Evolutionary conservation across 2,888 invertebrate species (phyloP).

Genomic region (Suillia variegata): DNA sequence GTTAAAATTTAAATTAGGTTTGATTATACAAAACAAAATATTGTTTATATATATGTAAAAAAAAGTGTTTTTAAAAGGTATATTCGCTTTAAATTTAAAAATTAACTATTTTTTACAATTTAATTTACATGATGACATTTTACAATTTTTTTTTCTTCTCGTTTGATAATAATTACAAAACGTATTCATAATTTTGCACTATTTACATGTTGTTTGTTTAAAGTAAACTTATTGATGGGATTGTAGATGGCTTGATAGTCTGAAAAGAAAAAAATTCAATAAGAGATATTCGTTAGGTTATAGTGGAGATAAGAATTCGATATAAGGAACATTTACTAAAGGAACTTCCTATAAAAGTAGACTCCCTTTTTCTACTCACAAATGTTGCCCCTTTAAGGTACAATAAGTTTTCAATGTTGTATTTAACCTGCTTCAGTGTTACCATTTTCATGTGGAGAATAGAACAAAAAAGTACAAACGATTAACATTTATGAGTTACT

Average conservation of each 20-base stretch:
- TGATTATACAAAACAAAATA: too few relatives aligned
- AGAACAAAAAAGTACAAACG: too few relatives aligned
- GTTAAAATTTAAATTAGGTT: too few relatives aligned
- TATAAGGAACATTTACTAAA: background rate
- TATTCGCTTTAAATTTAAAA: slow-evolving; percentile 20
- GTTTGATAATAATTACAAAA: slow-evolving; percentile 19
- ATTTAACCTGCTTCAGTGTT: too few relatives aligned
- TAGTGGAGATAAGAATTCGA: background rate
- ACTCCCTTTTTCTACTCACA: too few relatives aligned
- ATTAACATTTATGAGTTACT: too few relatives aligned
- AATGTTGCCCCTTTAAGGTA: too few relatives aligned
- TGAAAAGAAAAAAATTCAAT: slow-evolving; percentile 11
- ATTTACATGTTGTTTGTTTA: slow-evolving; percentile 7
- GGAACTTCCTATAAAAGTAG: too few relatives aligned
- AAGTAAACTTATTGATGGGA: slow-evolving; percentile 10
- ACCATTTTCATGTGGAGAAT: too few relatives aligned
- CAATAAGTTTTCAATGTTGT: too few relatives aligned
- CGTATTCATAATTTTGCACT: slow-evolving; percentile 12
- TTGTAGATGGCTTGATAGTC: slow-evolving; percentile 9
- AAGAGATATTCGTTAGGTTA: background rate
- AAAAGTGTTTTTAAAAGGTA: slow-evolving; percentile 25
- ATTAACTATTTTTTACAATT: slow-evolving; percentile 29
- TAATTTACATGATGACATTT: slow-evolving; percentile 37
- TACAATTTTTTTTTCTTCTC: slow-evolving; percentile 29
- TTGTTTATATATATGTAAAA: too few relatives aligned